Base-by-base conservation (phyloP, 2,797 vertebrate genomes). In the Arremon aurantiirostris region DNA sequence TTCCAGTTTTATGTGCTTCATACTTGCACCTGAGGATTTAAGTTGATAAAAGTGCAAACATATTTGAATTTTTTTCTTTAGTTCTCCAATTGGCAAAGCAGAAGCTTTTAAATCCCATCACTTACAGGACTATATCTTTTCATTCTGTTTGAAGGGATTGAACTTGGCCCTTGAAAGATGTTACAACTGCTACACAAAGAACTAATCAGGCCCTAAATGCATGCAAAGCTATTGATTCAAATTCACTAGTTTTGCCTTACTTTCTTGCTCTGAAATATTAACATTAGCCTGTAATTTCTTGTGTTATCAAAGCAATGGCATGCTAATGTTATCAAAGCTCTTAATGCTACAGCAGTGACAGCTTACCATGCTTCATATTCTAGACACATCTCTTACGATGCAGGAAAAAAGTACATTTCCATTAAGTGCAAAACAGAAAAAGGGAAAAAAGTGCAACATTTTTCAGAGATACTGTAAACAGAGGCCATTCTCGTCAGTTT, bases 371-470 rank as follows among this genome's bases (percentile, higher is more conserved):
- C 21, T 65, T 20, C 42, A 37, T 42, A 64, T 35, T 83, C 34
- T 23, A 66, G 15, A 11, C 39, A 11, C 6, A 12, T 49, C 22
- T 35, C 14, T 41, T 57, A 20, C 0, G 6, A 68, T 55, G 34
- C 11, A 86, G 42, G 15, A 78, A 68, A 70, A 28, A 60, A 78
- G 56, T 17, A 41, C 5, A 34, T 69, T 66, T 59, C 11, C 23
- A n/a, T 68, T 71, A 41, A 53, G 50, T 0, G 3, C 8, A 52
- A 78, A 81, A 73, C 2, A 49, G 41, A 63, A 64, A 37, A 32
- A 5, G 8, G 21, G 6, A 0, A 5, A 16, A 39, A 21, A 63
- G n/a, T 10, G 1, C 6, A 28, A 26, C 3, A 7, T 35, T 87
- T 90, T 93, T 41, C 49, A 81, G n/a, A 39, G 15, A 28, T 12